Base-by-base conservation (phyloP, 1,140 invertebrate genomes). In the Physella acuta region DNA sequence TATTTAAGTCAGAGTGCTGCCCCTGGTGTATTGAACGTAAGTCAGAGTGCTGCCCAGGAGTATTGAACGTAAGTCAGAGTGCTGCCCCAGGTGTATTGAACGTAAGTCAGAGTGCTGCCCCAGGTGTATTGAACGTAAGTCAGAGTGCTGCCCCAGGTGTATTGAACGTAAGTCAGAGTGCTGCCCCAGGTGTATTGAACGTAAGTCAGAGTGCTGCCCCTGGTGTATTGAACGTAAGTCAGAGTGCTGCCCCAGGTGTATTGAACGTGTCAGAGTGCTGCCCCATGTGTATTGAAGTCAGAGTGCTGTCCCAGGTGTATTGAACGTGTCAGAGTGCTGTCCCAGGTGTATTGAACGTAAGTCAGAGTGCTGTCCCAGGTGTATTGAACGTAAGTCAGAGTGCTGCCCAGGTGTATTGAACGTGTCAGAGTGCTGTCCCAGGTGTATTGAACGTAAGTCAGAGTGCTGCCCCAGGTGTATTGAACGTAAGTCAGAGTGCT, bases 91-190 rank as follows among this genome's bases (percentile, higher is more conserved):
- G 77, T 97, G 94, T 82, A 89, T 80, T 1, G 81, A 83, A 78
- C 73, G 81, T 82, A 74, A 72, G 73, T 72, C n/a, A n/a, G 91
- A 94, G 73, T 97, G 94, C 80, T 97, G 94, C 85, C 89, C 91
- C 0, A 89, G 89, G 77, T 97, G 94, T 82, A 89, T 80, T 1
- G 81, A 83, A 78, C 73, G 81, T 82, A 74, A 72, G 73, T 72
- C n/a, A n/a, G 91, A 94, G 73, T 97, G 94, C 80, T 97, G 94
- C 85, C 89, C 91, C 0, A 89, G 89, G 77, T 97, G 94, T 82
- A 89, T 80, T 1, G 81, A 83, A 78, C 73, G 81, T 82, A 74
- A 72, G 73, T 72, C n/a, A n/a, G 91, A 94, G 73, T 97, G 94
- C 80, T 97, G 94, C 85, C 89, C 91, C 0, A 89, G 89, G 77